Evolutionary conservation across 2,113 vertebrate genomes (phyloP), one percentile per base, ranked within the genome.

Genomic region (Rhodinocichla rosea): DNA sequence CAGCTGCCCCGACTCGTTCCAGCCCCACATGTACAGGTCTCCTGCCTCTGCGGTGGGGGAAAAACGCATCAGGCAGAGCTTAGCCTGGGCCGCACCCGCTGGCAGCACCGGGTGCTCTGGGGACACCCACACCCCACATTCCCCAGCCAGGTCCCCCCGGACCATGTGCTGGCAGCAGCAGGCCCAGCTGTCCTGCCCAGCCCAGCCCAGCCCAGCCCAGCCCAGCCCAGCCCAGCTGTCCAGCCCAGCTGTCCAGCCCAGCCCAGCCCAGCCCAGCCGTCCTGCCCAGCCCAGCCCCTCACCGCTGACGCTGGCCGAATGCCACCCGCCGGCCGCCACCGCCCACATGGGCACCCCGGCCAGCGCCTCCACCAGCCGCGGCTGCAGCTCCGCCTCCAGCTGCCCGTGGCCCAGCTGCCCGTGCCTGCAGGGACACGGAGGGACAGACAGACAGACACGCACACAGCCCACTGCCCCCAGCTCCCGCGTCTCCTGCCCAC

Each of bases 11-110:
- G 98, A 98, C 71, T 99, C 99, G 14, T 99, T 99, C 99, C 99
- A 99, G 92, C 99, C 99, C 99, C 99, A 99, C 74, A 98, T 14
- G 10, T 99, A 99, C 52, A 99, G 89, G 68, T 99, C 99, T 30
- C 99, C 99, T 1, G 96, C 96, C 55, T 98, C 99, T 99, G 55
- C 19, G 8, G 53, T 4, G 35, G 7, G 15, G 1, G 52, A 52
- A 35, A 4, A 68, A 27, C 0, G 0, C 11, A 14, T 13, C 62
- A 28, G 35, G 35, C n/a, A 16, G 37, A 30, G 67, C 45, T 45
- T 5, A 32, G 65, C 70, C 35, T 2, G 7, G 45, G 5, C 28
- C 11, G 3, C 20, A 0, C 69, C 3, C 0, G 0, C 55, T 3
- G 3, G 56, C 64, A 37, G 77, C 1, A 0, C 32, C 11, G 57